Base-by-base conservation (phyloP, 2,797 vertebrate species). In the Smutsia temminckii region DNA sequence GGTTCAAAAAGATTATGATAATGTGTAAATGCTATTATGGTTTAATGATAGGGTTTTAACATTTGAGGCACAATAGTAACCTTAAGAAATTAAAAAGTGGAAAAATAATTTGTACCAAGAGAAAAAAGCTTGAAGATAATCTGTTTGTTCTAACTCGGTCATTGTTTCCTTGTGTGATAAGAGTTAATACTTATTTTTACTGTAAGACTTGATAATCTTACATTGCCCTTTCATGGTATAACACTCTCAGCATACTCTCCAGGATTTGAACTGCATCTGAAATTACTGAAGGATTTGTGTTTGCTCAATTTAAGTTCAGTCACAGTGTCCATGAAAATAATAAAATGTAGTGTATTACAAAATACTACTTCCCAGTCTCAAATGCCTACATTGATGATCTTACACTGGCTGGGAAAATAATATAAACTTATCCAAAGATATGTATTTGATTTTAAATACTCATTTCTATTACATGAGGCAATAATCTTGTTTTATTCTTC, bases 91-190 rank as follows among this genome's bases (percentile, higher is more conserved):
- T 32, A 21, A 71, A 89, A 64, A 69, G 20, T 18, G 20, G 8
- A 88, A 93, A 89, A 97, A 69, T 20, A 88, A 90, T n/a, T 16
- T 61, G 6, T 61, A 61, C 11, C 49, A 34, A 85, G 42, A 75
- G 55, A 92, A 86, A 97, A 92, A 96, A 40, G 29, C 37, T 96
- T 71, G 49, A 95, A 91, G 20, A 95, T 2, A 66, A 34, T 68
- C 27, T 46, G 40, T 37, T 83, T 72, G 10, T 46, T 61, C 49
- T 27, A 81, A 51, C 69, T 89, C 12, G 95, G n/a, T 51, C 61
- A 10, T n/a, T n/a, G 87, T 53, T 79, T 92, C 25, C 5, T n/a
- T 63, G 61, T 64, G 6, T n/a, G 93, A 25, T 59, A 83, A 87
- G 0, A 78, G 78, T n/a, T 68, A 66, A 63, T 46, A 37, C 27